A percentile compares a stretch with the other conserved stretches of the same genome.
These are phyloP conservation scores for Drymonia ruficornis DNA, from an alignment of 2,888 invertebrate species.

Conservation along the genomic window DNA sequence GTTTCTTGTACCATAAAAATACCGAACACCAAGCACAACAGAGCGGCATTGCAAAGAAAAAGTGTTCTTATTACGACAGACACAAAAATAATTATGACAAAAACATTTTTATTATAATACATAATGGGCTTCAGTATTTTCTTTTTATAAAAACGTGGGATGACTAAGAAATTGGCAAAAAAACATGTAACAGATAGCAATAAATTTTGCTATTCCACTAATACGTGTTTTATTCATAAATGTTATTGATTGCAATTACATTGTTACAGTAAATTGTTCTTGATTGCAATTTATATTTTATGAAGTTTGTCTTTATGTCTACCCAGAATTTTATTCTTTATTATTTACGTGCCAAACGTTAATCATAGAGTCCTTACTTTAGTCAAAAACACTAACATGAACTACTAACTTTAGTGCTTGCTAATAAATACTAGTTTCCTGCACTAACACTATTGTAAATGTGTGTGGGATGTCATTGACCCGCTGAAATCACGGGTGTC, in stretches of 20 bases:
- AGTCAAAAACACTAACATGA: too few relatives aligned
- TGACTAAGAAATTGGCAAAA: too few relatives aligned
- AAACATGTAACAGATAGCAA: too few relatives aligned
- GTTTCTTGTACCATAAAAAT: slow-evolving; percentile 23
- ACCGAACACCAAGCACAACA: slow-evolving; percentile 9
- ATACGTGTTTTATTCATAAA: not conserved
- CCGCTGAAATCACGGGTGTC: slow-evolving; percentile 74
- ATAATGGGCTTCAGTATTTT: too few relatives aligned
- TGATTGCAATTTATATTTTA: slow-evolving; percentile 5
- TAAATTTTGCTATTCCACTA: not conserved
- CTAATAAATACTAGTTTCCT: not conserved
- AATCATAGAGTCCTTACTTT: too few relatives aligned
- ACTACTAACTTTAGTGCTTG: too few relatives aligned
- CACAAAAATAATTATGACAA: too few relatives aligned
- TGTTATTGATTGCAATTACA: too few relatives aligned
- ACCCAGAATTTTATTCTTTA: not conserved
- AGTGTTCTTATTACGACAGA: too few relatives aligned
- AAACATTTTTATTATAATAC: too few relatives aligned
- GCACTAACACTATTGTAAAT: slow-evolving; percentile 14
- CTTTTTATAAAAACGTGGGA: too few relatives aligned
- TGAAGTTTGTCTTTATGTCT: not conserved
- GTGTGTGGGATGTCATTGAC: slow-evolving; percentile 66
- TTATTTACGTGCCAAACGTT: too few relatives aligned
- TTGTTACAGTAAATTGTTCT: not conserved
- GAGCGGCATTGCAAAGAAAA: slow-evolving; percentile 7